Percentiles rank a stretch among this genome's conserved stretches.
Conservation (phyloP, 35 echinoderm and acorn worm genomes). For the Diadema setosum region DNA sequence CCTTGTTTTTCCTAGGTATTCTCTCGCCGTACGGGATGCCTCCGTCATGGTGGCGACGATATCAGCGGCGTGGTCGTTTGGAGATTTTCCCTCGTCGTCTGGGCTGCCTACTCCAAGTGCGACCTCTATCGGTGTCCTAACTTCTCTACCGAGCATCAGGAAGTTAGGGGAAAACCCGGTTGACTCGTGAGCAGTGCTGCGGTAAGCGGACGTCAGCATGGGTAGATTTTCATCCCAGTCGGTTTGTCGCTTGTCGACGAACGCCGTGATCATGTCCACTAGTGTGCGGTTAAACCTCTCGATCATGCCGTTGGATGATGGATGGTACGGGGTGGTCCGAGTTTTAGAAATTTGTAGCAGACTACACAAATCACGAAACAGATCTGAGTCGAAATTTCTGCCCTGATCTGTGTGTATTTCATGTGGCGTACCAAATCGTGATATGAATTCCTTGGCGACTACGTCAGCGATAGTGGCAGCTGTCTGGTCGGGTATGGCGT, state of each 20-base stretch:
- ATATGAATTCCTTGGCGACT: slow-evolving; percentile 23
- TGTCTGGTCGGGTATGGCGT: slow-evolving; percentile 17
- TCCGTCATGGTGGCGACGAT: not conserved
- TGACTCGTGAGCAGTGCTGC: slow-evolving; percentile 19
- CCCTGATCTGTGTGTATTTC: slow-evolving; percentile 47
- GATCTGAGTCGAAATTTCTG: slow-evolving; percentile 34
- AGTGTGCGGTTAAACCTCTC: slow-evolving; percentile 51
- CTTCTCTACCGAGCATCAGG: slow-evolving; percentile 10
- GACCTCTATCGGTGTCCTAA: not conserved
- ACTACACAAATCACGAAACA: slow-evolving; percentile 34
- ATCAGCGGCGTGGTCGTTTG: not conserved
- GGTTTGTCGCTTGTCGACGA: slow-evolving; percentile 23
- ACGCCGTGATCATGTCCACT: slow-evolving; percentile 41
- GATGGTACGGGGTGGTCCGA: slow-evolving; percentile 18
- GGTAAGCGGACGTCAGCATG: slow-evolving; percentile 24
- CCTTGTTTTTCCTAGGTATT: not conserved
- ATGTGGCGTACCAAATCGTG: slow-evolving; percentile 26
- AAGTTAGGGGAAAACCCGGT: slow-evolving; percentile 26
- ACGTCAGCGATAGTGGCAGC: not conserved
- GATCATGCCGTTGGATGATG: slow-evolving; percentile 27
- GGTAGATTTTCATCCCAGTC: slow-evolving; percentile 45
- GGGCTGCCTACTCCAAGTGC: not conserved
- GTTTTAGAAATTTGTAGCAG: slow-evolving; percentile 29
- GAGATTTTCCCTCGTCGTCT: not conserved
- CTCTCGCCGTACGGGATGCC: not conserved